A percentile compares a stretch with the other conserved stretches of the same genome.
Conservation (phyloP, 1,140 invertebrate species). For the Maconellicoccus hirsutus region DNA sequence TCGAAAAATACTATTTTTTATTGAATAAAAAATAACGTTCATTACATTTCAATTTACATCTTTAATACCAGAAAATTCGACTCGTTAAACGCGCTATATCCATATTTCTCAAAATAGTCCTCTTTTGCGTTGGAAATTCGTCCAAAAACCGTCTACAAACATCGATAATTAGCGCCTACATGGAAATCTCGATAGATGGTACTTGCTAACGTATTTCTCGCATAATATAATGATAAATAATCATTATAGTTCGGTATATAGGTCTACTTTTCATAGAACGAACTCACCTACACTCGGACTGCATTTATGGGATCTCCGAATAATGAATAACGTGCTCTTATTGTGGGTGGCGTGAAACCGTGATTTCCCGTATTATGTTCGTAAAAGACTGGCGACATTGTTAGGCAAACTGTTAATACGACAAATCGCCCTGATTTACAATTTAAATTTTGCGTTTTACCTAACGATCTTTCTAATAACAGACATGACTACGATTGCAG, state of each 20-base stretch:
- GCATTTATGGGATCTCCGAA: neutral
- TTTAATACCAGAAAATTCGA: too few species aligned
- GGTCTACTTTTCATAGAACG: neutral
- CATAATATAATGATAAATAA: conserved; percentile 10
- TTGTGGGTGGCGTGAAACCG: conserved; percentile 6
- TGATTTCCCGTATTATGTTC: neutral
- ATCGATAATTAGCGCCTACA: neutral
- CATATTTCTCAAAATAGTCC: too few species aligned
- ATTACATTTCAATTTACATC: too few species aligned
- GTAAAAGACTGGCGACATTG: neutral
- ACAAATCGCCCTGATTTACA: conserved; percentile 3
- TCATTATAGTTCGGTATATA: conserved; percentile 9
- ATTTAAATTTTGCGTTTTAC: conserved; percentile 6
- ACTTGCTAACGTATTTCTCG: neutral
- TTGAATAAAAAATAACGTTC: too few species aligned
- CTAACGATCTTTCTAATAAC: conserved; percentile 9
- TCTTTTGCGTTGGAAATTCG: too few species aligned
- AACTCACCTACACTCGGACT: neutral
- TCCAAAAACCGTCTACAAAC: neutral
- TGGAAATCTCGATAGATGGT: neutral
- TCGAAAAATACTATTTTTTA: too few species aligned
- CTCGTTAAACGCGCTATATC: too few species aligned
- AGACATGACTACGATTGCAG: conserved; percentile 7
- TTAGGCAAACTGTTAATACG: conserved; percentile 4
- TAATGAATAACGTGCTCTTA: conserved; percentile 5